phyloP scores from a whole-genome alignment of 2,113 vertebrate genomes.

The Eudyptes chrysolophus region DNA sequence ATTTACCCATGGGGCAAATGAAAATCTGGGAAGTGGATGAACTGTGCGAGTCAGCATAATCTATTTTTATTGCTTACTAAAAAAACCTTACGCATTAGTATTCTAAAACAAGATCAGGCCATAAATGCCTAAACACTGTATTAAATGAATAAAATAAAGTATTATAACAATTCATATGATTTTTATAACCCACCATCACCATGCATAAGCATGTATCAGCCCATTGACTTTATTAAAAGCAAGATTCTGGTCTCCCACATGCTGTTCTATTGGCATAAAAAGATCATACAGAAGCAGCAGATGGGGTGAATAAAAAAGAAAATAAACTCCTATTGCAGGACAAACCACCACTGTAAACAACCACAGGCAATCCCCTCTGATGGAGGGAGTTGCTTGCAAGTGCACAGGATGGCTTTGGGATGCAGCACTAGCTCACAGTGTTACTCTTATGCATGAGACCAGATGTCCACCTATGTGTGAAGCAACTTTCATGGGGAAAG shows the following conservation, averaged over 20 bases:
- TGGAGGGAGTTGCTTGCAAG: background rate
- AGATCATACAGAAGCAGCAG: background rate
- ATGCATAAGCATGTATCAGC: background rate
- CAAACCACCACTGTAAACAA: background rate
- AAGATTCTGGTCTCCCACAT: background rate
- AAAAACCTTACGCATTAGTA: background rate
- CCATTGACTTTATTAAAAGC: constrained; percentile 14
- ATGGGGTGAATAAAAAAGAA: background rate
- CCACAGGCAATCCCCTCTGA: background rate
- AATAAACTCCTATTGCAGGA: background rate
- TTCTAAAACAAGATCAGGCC: constrained; percentile 22
- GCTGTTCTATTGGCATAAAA: background rate
- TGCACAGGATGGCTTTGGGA: background rate
- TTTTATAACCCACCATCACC: constrained; percentile 43
- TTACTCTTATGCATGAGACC: background rate
- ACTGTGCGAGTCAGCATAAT: background rate
- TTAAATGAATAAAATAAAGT: constrained; percentile 25
- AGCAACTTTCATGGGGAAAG: background rate
- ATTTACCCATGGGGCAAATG: background rate
- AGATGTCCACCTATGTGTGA: background rate
- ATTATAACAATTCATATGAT: background rate
- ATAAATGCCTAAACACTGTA: constrained; percentile 11
- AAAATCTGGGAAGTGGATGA: background rate
- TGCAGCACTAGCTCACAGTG: background rate
- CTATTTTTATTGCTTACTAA: constrained; percentile 3